Evolutionary conservation across 1,140 invertebrate species (phyloP).

Genomic region (Atta texana): DNA sequence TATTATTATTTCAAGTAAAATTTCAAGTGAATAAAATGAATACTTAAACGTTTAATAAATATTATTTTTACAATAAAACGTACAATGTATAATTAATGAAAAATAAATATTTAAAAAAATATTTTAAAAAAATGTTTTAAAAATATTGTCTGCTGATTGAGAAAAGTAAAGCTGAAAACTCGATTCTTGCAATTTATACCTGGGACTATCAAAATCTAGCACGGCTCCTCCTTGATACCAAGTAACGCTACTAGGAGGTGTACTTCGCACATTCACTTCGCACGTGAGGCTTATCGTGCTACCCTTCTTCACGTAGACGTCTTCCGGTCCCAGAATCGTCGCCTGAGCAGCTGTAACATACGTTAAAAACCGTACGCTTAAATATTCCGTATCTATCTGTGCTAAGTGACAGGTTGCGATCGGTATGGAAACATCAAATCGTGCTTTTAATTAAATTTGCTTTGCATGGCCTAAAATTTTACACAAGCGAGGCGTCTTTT

Average conservation of each 20-base stretch:
- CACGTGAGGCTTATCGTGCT: slow-evolving; percentile 96
- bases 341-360: slow-evolving; percentile 93
- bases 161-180: slow-evolving; percentile 51
- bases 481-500: not conserved
- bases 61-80: too few relatives aligned
- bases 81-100: too few relatives aligned
- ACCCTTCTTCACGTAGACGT: slow-evolving; percentile 95
- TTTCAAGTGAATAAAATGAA: too few relatives aligned
- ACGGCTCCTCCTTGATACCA: slow-evolving; percentile 94
- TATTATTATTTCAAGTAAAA: too few relatives aligned
- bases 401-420: slow-evolving; percentile 16
- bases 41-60: too few relatives aligned
- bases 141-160: too few relatives aligned
- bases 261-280: slow-evolving; percentile 94
- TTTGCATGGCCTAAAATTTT: not conserved
- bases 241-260: slow-evolving; percentile 91
- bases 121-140: too few relatives aligned
- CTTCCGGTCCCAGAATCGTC: slow-evolving; percentile 93
- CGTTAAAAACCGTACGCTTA: slow-evolving; percentile 73
- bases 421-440: not conserved
- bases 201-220: slow-evolving; percentile 94
- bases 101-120: too few relatives aligned
- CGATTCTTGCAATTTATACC: slow-evolving; percentile 83
- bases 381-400: slow-evolving; percentile 52
- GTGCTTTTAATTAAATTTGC: slow-evolving; percentile 22